Evolutionary conservation across 1,140 invertebrate species (phyloP).

Genomic region (Drosophila ogumai): DNA sequence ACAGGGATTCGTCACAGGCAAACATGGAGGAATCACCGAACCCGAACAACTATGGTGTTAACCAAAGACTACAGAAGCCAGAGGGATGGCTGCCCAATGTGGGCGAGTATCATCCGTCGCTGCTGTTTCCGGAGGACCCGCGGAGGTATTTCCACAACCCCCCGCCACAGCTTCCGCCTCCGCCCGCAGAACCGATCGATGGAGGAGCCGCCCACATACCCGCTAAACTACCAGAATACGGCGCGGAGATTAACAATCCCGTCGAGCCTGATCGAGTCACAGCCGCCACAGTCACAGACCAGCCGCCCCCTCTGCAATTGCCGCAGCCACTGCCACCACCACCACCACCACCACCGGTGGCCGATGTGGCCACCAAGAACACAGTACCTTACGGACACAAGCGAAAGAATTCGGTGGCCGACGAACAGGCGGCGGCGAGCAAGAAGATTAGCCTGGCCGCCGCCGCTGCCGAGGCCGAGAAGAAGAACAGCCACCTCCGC

Average conservation of each 20-base stretch:
- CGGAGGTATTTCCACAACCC: constrained; percentile 39
- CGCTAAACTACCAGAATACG: constrained; percentile 34
- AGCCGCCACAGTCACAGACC: background rate
- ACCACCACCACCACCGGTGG: constrained; percentile 6
- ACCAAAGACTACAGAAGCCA: constrained; percentile 44
- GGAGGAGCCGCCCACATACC: constrained; percentile 7
- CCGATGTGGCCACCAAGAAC: constrained; percentile 26
- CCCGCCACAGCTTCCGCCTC: constrained; percentile 1
- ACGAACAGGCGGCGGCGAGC: constrained; percentile 31
- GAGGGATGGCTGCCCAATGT: constrained; percentile 34
- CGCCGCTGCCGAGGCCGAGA: constrained; percentile 82
- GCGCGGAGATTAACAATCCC: constrained; percentile 13
- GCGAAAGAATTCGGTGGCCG: constrained; percentile 40
- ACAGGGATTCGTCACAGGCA: constrained; percentile 33
- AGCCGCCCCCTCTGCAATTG: background rate
- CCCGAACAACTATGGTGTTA: constrained; percentile 29
- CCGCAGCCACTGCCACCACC: background rate
- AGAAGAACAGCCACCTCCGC: constrained; percentile 89
- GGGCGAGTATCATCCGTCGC: constrained; percentile 28
- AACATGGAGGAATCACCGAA: constrained; percentile 39
- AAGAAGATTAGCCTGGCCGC: constrained; percentile 50
- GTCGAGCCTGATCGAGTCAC: constrained; percentile 17
- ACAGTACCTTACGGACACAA: constrained; percentile 49
- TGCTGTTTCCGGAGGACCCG: constrained; percentile 39
- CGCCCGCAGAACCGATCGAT: constrained; percentile 24